phyloP scores from a whole-genome alignment of 1,140 invertebrate species.

The Melipona quadrifasciata region DNA sequence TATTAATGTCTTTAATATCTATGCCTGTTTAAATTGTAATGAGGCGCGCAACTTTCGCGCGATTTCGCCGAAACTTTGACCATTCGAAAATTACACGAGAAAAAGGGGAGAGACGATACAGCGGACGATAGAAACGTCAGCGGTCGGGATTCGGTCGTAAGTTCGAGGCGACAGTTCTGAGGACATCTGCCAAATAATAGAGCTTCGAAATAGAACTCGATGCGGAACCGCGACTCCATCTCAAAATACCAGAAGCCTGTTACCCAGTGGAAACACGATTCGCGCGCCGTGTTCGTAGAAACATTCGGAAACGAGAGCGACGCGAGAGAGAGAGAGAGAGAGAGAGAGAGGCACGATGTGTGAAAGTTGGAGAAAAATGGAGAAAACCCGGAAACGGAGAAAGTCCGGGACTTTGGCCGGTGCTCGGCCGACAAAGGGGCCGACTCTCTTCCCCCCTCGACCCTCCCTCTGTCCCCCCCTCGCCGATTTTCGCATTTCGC shows the following conservation, averaged over 20 bases:
- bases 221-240: no score
- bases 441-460: neutral
- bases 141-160: no score
- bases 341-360: no score
- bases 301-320: neutral
- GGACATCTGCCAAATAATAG: neutral
- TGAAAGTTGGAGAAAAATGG: constrained; percentile 52
- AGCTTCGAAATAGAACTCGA: neutral
- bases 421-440: constrained; percentile 25
- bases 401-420: constrained; percentile 38
- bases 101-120: neutral
- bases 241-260: neutral
- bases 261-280: neutral
- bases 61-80: neutral
- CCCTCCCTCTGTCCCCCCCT: neutral
- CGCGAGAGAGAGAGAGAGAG: no score
- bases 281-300: neutral
- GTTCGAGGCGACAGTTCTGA: neutral
- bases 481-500: constrained; percentile 55
- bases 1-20: constrained; percentile 29
- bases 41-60: neutral
- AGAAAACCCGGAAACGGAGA: constrained; percentile 44
- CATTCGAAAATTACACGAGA: neutral
- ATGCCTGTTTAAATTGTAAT: constrained; percentile 11
- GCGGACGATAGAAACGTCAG: no score